These are phyloP conservation scores for Chrysopa pallens DNA, from an alignment of 1,140 invertebrate genomes.

Conservation along the genomic window DNA sequence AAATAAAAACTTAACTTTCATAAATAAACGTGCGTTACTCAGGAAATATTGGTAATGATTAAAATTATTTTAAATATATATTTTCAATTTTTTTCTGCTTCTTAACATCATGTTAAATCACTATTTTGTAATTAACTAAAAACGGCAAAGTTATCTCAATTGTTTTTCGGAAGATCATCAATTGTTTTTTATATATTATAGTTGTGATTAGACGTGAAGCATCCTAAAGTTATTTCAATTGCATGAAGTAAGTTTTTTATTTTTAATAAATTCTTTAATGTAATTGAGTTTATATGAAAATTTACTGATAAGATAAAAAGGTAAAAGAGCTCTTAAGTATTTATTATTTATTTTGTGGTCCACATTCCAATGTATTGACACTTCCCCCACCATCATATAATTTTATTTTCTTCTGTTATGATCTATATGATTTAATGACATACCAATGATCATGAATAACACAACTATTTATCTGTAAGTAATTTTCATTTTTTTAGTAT, in stretches of 20 bases:
- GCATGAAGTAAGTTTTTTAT: background rate
- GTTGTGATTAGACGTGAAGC: background rate
- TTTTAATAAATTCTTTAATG: background rate
- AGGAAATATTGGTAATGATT: background rate
- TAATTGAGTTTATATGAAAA: background rate
- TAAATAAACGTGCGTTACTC: background rate
- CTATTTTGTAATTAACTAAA: background rate
- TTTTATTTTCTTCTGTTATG: background rate
- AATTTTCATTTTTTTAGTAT: no score
- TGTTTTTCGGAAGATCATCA: background rate
- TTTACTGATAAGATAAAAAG: background rate
- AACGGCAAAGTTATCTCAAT: background rate
- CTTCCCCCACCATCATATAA: conserved; percentile 12
- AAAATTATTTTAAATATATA: background rate
- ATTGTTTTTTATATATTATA: background rate
- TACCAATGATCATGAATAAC: no score
- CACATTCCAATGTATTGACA: conserved; percentile 27
- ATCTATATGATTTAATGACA: background rate
- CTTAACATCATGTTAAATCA: background rate
- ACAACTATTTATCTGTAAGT: no score
- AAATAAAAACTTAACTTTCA: conserved; percentile 1
- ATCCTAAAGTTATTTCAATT: background rate
- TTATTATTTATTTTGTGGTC: conserved; percentile 7
- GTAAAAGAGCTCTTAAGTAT: background rate
- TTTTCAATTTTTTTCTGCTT: background rate